phyloP scores from a whole-genome alignment of 1,140 invertebrate species.

The Ceratina australensis region DNA sequence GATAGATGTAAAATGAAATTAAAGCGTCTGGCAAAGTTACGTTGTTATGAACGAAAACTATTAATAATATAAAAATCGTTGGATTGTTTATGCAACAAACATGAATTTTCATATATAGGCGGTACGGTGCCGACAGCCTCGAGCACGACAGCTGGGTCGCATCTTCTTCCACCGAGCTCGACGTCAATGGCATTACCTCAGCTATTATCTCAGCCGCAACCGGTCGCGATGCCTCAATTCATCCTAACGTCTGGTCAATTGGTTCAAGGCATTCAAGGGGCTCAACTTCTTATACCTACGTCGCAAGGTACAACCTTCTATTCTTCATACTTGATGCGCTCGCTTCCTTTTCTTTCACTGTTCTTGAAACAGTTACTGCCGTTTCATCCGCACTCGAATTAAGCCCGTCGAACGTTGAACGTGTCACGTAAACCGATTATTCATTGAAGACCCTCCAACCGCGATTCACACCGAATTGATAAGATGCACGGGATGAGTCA shows the following conservation, averaged over 20 bases:
- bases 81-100: neutral
- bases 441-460: neutral
- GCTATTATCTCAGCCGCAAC: constrained; percentile 82
- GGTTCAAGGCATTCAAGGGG: constrained; percentile 94
- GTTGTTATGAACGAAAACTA: too few relatives aligned
- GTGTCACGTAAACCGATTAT: constrained; percentile 39
- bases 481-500: neutral
- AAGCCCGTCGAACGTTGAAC: constrained; percentile 7
- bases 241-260: constrained; percentile 94
- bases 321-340: constrained; percentile 27
- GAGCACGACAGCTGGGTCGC: constrained; percentile 75
- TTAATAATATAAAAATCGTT: too few relatives aligned
- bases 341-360: constrained; percentile 9
- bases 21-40: too few relatives aligned
- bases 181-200: constrained; percentile 79
- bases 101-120: constrained; percentile 66
- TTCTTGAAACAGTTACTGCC: neutral
- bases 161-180: constrained; percentile 76
- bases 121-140: constrained; percentile 77
- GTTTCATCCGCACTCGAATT: neutral
- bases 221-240: constrained; percentile 91
- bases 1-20: too few relatives aligned
- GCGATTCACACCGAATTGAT: neutral
- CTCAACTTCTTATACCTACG: constrained; percentile 95
- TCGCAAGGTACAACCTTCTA: constrained; percentile 88